phyloP scores from a whole-genome alignment of 2,797 vertebrate genomes.

The Adelosebastes latens region DNA sequence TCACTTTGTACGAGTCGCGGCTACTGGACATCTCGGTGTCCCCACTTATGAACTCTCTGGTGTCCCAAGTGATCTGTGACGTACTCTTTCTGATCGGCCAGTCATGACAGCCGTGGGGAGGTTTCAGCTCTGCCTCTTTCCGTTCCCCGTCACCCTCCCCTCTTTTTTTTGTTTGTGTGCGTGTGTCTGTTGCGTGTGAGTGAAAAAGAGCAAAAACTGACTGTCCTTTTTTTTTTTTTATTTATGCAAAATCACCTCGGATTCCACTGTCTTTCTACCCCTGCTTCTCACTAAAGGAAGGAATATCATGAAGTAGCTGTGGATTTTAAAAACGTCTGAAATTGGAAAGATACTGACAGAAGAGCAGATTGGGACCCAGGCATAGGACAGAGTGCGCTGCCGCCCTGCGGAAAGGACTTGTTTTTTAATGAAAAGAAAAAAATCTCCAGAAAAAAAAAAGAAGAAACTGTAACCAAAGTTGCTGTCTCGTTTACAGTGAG shows the following conservation, averaged over 20 bases:
- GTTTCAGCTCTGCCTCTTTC: conserved; percentile 75
- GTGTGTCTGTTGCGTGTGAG: conserved; percentile 84
- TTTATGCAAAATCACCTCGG: conserved; percentile 99
- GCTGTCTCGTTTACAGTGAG: conserved; percentile 99
- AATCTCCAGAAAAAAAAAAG: conserved; percentile 64
- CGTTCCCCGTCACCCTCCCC: conserved; percentile 53
- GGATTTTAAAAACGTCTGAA: conserved; percentile 75
- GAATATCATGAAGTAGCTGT: conserved; percentile 84
- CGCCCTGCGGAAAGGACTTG: conserved; percentile 87
- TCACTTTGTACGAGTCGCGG: conserved; percentile 97
- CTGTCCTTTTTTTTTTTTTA: conserved; percentile 90
- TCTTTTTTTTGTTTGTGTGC: conserved; percentile 54
- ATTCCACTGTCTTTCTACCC: conserved; percentile 93
- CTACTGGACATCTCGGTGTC: conserved; percentile 99
- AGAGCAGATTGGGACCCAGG: conserved; percentile 82
- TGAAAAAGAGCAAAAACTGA: conserved; percentile 91
- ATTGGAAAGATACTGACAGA: conserved; percentile 64
- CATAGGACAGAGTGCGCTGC: conserved; percentile 89
- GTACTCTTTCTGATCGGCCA: conserved; percentile 99
- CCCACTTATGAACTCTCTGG: conserved; percentile 98
- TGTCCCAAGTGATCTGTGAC: conserved; percentile 99
- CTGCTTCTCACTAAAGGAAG: conserved; percentile 92
- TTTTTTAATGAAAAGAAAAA: conserved; percentile 78
- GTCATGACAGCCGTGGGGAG: conserved; percentile 97
- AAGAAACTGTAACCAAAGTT: conserved; percentile 98